Conservation (phyloP, 1,140 invertebrate genomes). For the Habropoda laboriosa region DNA sequence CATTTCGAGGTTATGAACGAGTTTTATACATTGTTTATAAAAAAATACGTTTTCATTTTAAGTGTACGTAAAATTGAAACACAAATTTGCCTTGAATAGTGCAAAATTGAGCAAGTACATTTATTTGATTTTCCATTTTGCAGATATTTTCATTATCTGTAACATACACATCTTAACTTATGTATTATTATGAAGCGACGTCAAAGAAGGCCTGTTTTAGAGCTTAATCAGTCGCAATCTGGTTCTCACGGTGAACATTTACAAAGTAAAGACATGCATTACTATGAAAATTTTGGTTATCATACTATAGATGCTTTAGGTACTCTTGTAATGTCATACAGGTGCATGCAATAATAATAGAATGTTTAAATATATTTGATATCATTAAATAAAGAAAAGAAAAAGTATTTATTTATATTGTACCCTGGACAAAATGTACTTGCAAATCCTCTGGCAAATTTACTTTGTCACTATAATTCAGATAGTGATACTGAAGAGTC, state of each 20-base stretch:
- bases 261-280: conserved; percentile 62
- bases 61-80: neutral
- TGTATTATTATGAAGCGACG: conserved; percentile 73
- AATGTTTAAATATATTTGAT: neutral
- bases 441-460: conserved; percentile 77
- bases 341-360: neutral
- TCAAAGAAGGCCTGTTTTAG: conserved; percentile 75
- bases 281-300: neutral
- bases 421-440: conserved; percentile 68
- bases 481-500: conserved; percentile 78
- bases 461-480: conserved; percentile 80
- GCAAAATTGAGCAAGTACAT: too few relatives aligned
- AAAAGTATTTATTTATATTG: conserved; percentile 24
- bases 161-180: conserved; percentile 3
- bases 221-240: conserved; percentile 72
- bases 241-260: conserved; percentile 67
- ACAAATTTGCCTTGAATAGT: neutral
- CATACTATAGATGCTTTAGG: neutral
- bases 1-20: conserved; percentile 34
- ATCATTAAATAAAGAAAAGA: conserved; percentile 16
- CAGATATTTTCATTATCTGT: neutral
- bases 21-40: conserved; percentile 7
- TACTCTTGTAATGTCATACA: neutral
- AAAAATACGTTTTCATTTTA: conserved; percentile 15
- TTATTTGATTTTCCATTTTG: conserved; percentile 4